Percentiles rank a stretch among this genome's conserved stretches.
phyloP scores from a whole-genome alignment of 2,888 invertebrate genomes.

The Rhaphigaster nebulosa region DNA sequence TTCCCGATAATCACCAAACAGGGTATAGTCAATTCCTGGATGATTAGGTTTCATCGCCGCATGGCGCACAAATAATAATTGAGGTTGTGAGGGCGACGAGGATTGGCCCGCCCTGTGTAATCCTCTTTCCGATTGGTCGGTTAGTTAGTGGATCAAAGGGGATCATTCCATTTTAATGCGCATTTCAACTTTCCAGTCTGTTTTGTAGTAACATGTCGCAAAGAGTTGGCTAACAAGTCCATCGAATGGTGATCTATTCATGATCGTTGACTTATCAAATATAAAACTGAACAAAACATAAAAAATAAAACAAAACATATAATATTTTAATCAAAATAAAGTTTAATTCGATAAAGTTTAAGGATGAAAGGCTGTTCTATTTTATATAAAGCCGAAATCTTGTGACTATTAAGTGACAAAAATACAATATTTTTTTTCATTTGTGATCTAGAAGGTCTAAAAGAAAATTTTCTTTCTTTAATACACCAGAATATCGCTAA shows the following conservation, averaged over 20 bases:
- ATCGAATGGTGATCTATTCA: background rate
- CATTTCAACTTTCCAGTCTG: background rate
- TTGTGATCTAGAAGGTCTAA: too few relatives aligned
- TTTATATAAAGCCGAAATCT: too few relatives aligned
- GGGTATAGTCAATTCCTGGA: background rate
- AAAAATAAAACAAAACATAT: too few relatives aligned
- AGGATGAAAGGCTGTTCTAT: too few relatives aligned
- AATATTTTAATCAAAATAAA: too few relatives aligned
- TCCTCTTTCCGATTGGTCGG: conserved; percentile 1
- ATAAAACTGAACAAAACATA: too few relatives aligned
- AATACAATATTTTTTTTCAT: too few relatives aligned
- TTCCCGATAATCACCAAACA: background rate
- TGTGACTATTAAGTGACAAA: too few relatives aligned
- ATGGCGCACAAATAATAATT: background rate
- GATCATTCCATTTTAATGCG: conserved; percentile 11
- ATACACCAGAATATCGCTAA: too few relatives aligned
- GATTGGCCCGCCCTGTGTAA: background rate
- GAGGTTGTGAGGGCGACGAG: background rate
- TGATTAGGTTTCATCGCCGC: conserved; percentile 21
- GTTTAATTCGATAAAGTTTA: too few relatives aligned
- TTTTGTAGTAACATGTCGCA: background rate
- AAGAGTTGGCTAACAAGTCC: background rate
- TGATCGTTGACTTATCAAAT: background rate
- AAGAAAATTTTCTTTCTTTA: too few relatives aligned
- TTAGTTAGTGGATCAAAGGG: background rate